Evolutionary conservation across 2,797 vertebrate species (phyloP).

Genomic region (Australoheros facetus): DNA sequence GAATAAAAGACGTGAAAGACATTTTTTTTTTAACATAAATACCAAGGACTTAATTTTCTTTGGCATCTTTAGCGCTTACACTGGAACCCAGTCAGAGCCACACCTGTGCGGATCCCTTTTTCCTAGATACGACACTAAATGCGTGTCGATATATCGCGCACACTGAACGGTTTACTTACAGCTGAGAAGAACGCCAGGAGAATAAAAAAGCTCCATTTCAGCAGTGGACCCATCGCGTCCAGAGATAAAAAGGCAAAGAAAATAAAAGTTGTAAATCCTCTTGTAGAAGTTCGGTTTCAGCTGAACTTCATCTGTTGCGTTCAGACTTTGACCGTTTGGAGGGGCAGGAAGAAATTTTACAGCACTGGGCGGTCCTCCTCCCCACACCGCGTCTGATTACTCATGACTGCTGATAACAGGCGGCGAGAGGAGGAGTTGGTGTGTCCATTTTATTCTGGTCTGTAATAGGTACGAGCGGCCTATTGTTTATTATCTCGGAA

Average conservation of each 20-base stretch:
- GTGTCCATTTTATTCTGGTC: neutral
- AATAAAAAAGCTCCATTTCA: slow-evolving; percentile 3
- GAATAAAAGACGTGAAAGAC: neutral
- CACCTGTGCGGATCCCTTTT: slow-evolving; percentile 41
- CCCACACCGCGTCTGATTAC: neutral
- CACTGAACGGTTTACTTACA: slow-evolving; percentile 50
- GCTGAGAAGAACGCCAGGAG: slow-evolving; percentile 40
- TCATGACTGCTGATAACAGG: slow-evolving; percentile 56
- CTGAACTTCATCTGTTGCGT: neutral
- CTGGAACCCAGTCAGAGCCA: slow-evolving; percentile 19
- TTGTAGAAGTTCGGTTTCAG: neutral
- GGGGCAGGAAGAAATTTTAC: slow-evolving; percentile 19
- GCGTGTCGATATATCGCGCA: neutral
- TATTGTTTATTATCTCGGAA: slow-evolving; percentile 21
- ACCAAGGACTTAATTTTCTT: neutral
- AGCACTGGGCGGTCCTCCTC: slow-evolving; percentile 48
- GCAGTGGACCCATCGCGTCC: slow-evolving; percentile 49
- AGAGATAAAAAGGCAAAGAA: neutral
- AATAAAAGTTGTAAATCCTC: neutral
- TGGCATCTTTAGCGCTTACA: neutral
- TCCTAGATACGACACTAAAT: neutral
- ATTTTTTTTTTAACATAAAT: neutral
- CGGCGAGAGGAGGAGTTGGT: slow-evolving; percentile 9
- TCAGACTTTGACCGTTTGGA: slow-evolving; percentile 66
- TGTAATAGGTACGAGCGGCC: neutral